phyloP scores from a whole-genome alignment of 2,113 vertebrate species.

The Craseonycteris thonglongyai region DNA sequence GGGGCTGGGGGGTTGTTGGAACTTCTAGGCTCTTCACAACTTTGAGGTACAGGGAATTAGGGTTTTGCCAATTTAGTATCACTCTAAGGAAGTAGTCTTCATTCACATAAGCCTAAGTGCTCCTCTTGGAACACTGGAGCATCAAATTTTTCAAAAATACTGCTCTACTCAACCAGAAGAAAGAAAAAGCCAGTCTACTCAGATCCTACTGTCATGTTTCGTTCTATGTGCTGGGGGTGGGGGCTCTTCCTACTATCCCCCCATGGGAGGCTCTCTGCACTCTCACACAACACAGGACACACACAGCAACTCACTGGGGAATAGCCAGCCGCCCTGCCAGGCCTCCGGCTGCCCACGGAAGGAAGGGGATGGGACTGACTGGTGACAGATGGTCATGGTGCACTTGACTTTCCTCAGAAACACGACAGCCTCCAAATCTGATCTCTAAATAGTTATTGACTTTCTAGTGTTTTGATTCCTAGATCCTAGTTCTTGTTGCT shows the following conservation, averaged over 20 bases:
- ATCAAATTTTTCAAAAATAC: neutral
- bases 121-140: neutral
- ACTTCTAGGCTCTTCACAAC: neutral
- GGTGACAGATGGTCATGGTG: accelerated
- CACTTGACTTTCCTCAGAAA: neutral
- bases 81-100: neutral
- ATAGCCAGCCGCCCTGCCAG: neutral
- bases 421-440: accelerated
- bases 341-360: neutral
- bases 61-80: neutral
- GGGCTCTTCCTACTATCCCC: neutral
- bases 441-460: too few species aligned
- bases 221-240: accelerated
- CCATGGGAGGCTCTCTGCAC: neutral
- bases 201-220: accelerated
- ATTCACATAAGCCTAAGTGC: neutral
- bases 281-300: neutral
- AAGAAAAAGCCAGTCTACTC: neutral
- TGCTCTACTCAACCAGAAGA: neutral
- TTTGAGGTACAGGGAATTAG: neutral
- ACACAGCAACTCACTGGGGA: neutral
- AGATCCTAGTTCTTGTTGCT: neutral
- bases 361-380: neutral
- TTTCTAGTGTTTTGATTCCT: neutral
- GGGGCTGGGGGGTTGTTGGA: neutral